phyloP scores from a whole-genome alignment of 2,888 invertebrate species.

The Petrolisthes manimaculis region DNA sequence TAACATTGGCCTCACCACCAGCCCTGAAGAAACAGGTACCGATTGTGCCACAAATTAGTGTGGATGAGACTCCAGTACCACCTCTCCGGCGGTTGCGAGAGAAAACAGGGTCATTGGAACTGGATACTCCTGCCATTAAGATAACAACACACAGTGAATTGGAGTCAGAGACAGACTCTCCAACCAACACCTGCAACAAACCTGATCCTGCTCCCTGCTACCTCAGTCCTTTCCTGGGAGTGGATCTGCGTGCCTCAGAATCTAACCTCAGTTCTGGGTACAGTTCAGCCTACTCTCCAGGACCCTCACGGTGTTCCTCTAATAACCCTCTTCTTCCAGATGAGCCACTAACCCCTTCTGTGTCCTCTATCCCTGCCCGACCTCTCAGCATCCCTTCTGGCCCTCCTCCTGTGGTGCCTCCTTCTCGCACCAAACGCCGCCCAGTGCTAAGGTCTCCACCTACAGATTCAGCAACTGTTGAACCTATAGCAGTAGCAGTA shows the following conservation, averaged over 20 bases:
- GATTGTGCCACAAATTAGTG: slow-evolving; percentile 34
- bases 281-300: slow-evolving; percentile 87
- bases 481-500: background rate
- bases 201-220: slow-evolving; percentile 76
- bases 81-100: slow-evolving; percentile 29
- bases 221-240: slow-evolving; percentile 79
- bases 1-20: slow-evolving; percentile 67
- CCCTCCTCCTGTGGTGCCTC: background rate
- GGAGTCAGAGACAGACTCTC: slow-evolving; percentile 79
- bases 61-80: slow-evolving; percentile 50
- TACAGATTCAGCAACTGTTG: slow-evolving; percentile 21
- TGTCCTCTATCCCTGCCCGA: slow-evolving; percentile 49
- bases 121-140: slow-evolving; percentile 72
- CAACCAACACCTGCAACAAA: slow-evolving; percentile 71
- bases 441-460: slow-evolving; percentile 43
- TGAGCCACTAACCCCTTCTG: slow-evolving; percentile 60
- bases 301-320: slow-evolving; percentile 84
- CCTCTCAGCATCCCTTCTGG: slow-evolving; percentile 11
- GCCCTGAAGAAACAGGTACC: slow-evolving; percentile 42
- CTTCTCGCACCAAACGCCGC: slow-evolving; percentile 48
- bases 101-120: slow-evolving; percentile 52
- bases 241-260: slow-evolving; percentile 80
- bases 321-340: slow-evolving; percentile 79
- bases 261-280: slow-evolving; percentile 87
- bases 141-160: slow-evolving; percentile 82